Evolutionary conservation across 2,113 vertebrate species (phyloP).

Genomic region (Rhabdornis inornatus): DNA sequence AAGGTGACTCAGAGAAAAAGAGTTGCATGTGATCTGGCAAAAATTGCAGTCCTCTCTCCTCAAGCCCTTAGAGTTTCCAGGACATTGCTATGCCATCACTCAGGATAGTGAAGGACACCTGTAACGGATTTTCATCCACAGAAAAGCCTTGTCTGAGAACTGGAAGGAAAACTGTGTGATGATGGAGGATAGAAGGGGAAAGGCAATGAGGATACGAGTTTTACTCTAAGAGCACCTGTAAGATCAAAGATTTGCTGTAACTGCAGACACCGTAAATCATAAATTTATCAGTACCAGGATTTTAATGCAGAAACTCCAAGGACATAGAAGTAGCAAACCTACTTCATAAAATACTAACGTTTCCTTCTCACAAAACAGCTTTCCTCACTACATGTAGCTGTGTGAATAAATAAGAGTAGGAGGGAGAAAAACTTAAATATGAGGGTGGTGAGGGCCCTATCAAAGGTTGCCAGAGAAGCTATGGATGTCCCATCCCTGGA

Average conservation of each 20-base stretch:
- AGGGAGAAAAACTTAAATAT: background rate
- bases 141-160: background rate
- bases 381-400: background rate
- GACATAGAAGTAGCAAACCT: constrained; percentile 22
- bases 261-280: background rate
- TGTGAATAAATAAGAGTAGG: background rate
- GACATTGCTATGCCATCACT: background rate
- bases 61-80: background rate
- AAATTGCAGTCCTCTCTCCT: background rate
- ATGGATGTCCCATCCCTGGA: background rate
- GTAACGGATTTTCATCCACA: background rate
- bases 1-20: background rate
- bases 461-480: background rate
- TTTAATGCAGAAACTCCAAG: constrained; percentile 28
- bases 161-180: background rate
- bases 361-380: background rate
- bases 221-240: constrained; percentile 4
- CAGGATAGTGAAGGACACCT: background rate
- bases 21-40: background rate
- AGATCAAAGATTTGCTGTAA: constrained; percentile 27
- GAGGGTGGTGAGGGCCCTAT: background rate
- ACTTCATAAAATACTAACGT: background rate
- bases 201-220: background rate
- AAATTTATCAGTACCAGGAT: background rate
- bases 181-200: background rate